These are phyloP conservation scores for Apis dorsata DNA, from an alignment of 1,140 invertebrate genomes.

Conservation along the genomic window DNA sequence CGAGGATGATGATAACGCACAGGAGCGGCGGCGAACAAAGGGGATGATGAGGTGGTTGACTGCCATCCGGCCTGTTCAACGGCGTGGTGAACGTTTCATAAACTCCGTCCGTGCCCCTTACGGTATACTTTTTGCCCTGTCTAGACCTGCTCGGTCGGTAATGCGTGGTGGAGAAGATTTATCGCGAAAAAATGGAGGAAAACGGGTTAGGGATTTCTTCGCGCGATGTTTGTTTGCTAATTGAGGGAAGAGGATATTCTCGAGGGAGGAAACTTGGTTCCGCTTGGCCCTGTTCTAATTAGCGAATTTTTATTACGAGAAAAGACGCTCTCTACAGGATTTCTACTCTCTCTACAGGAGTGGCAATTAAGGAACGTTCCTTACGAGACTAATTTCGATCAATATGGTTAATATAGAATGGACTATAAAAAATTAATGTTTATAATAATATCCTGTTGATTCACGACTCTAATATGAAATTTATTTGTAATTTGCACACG, in stretches of 20 bases:
- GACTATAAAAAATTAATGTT: background rate
- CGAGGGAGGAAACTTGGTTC: background rate
- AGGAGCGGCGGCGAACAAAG: constrained; percentile 37
- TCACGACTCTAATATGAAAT: background rate
- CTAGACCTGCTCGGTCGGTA: background rate
- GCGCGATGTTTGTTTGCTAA: background rate
- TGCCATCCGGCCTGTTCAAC: background rate
- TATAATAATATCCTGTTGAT: background rate
- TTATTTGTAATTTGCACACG: too few species aligned
- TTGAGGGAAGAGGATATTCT: background rate
- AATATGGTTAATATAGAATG: background rate
- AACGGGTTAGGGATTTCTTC: background rate
- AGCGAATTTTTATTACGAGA: constrained; percentile 8
- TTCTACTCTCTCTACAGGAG: background rate
- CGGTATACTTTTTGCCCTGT: background rate
- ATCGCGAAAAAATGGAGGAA: background rate
- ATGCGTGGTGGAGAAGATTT: background rate
- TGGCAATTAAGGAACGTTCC: background rate
- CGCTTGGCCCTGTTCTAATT: constrained; percentile 1
- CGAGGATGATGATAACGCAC: constrained; percentile 50
- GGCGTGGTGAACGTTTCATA: background rate
- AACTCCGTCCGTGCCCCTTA: background rate
- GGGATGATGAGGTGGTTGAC: constrained; percentile 25
- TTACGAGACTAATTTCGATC: background rate
- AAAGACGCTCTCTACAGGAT: too few species aligned